Percentiles rank a stretch among this genome's conserved stretches.
Conservation (phyloP, 2,888 invertebrate genomes). For the Tachina grossa region DNA sequence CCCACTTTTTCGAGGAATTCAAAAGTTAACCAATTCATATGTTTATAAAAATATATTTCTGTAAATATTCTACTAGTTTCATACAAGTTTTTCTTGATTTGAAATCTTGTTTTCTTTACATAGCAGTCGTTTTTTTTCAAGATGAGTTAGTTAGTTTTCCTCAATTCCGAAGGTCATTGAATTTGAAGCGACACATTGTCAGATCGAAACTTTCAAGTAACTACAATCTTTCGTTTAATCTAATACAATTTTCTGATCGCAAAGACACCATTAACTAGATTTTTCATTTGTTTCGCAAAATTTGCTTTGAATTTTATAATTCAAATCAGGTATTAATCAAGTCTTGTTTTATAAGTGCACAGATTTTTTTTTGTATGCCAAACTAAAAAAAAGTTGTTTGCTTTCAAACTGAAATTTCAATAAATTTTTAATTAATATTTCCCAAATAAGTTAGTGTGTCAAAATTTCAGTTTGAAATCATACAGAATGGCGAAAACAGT, state of each 20-base stretch:
- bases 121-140: too few species aligned
- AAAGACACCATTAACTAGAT: neutral
- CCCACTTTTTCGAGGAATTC: too few species aligned
- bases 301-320: conserved; percentile 19
- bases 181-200: too few species aligned
- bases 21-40: too few species aligned
- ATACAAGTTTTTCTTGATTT: too few species aligned
- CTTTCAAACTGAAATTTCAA: neutral
- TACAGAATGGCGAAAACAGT: neutral
- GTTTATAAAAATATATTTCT: too few species aligned
- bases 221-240: neutral
- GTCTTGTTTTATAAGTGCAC: conserved; percentile 48
- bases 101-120: too few species aligned
- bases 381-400: neutral
- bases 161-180: too few species aligned
- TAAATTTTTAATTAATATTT: neutral
- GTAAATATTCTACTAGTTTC: too few species aligned
- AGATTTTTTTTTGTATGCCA: neutral
- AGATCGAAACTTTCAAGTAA: too few species aligned
- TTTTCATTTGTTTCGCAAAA: conserved; percentile 15
- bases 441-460: neutral
- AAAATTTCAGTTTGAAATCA: neutral
- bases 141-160: too few species aligned
- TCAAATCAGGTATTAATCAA: conserved; percentile 51
- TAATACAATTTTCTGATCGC: neutral